phyloP scores from a whole-genome alignment of 2,888 invertebrate species.

The Drosophila ustulata region DNA sequence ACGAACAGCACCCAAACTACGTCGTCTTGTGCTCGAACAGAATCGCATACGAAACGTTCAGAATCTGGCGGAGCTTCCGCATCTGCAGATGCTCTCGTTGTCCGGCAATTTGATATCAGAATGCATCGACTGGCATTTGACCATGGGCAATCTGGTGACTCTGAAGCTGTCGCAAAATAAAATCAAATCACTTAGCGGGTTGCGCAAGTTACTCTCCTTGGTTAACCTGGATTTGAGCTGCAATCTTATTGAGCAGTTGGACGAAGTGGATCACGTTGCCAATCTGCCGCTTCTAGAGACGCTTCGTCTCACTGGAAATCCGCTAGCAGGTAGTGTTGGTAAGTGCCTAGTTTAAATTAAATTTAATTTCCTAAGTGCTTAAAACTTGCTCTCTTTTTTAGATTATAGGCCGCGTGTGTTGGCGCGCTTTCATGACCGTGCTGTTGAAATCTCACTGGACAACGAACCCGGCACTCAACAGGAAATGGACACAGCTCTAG shows the following conservation, averaged over 20 bases:
- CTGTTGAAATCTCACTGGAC: conserved; percentile 93
- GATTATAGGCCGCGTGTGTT: conserved; percentile 96
- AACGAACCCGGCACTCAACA: conserved; percentile 94
- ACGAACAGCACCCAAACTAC: conserved; percentile 90
- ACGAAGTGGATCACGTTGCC: conserved; percentile 92
- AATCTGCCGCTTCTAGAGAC: conserved; percentile 94
- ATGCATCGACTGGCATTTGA: conserved; percentile 92
- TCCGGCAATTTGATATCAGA: conserved; percentile 91
- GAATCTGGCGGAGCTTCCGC: conserved; percentile 92
- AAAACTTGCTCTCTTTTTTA: conserved; percentile 13
- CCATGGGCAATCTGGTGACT: conserved; percentile 94
- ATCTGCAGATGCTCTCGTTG: conserved; percentile 91
- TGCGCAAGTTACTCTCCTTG: conserved; percentile 94
- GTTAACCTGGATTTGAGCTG: conserved; percentile 94
- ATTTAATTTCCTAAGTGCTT: neutral
- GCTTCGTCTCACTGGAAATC: conserved; percentile 95
- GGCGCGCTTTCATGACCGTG: conserved; percentile 93
- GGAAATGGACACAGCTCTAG: conserved; percentile 96
- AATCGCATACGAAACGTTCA: conserved; percentile 91
- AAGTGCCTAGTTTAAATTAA: conserved; percentile 27
- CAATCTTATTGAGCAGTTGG: conserved; percentile 92
- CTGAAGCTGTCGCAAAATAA: conserved; percentile 94
- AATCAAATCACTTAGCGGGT: conserved; percentile 89
- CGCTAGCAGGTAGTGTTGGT: conserved; percentile 89
- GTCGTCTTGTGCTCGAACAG: conserved; percentile 90